Base-by-base conservation (phyloP, 2,888 invertebrate species). In the Hirtodrosophila trivittata region DNA sequence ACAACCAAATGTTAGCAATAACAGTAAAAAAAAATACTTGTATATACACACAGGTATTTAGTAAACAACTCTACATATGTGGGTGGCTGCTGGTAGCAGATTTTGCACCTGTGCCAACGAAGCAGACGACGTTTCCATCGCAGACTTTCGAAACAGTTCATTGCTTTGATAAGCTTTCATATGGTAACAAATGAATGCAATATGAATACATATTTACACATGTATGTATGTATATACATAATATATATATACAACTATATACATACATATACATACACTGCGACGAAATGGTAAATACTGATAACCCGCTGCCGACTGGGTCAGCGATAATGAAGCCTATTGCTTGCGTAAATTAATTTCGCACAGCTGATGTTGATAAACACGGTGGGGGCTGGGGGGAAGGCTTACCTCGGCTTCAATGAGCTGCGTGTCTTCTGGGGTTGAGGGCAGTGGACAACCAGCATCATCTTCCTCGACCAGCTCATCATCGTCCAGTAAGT, bases 371-470 rank as follows among this genome's bases (percentile, higher is more conserved):
- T 55, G 14, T 9, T 6, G 12, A n/a, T 21, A 2, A 8, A 37
- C 16, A 5, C 8, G 5, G 5, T 21, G 18, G 18, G 5, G 2
- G 18, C 18, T 21, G 18, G 18, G 7, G 7, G 18, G 13, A 14
- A 37, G 33, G 85, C 82, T 87, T 85, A 93, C 93, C 92, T 96
- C 96, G 47, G 95, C 95, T 88, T 96, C 96, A 76, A 96, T 92
- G 26, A 96, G 92, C 88, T 95, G 94, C 86, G 95, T 95, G 89
- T 96, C 96, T 89, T 96, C 96, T 1, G 96, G 96, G 6, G 96
- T 96, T 13, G 96, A 96, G 2, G 96, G 96, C 76, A 96, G 89
- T 1, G 96, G 95, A 87, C 96, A 96, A 28, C 96, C 96, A 65
- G 94, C 94, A 75, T 95, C 96, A 87, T 96, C 96, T 84, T 96